Conservation (phyloP, 2,797 vertebrate genomes). For the Leucoraja ocellata region DNA sequence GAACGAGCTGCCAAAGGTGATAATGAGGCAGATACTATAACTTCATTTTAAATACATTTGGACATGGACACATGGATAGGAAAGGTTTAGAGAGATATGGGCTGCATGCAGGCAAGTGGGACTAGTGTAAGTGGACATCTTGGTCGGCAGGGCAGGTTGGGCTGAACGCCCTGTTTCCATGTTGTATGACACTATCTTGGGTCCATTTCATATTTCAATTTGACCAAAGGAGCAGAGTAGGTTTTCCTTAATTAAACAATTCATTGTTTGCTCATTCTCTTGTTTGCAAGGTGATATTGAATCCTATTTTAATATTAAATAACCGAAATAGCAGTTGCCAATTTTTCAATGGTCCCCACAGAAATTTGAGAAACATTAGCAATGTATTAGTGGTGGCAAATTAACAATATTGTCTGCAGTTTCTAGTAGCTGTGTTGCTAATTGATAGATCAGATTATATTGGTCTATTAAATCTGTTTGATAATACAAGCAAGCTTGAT, state of each 20-base stretch:
- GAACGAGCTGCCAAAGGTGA: no score
- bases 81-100: no score
- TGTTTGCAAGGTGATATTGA: not conserved
- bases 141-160: no score
- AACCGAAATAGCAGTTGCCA: not conserved
- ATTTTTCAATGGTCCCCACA: not conserved
- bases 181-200: not conserved
- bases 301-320: constrained; percentile 3
- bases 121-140: no score
- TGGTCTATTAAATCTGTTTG: not conserved
- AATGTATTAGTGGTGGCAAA: not conserved
- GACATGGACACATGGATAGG: no score
- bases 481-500: not conserved
- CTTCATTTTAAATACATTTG: no score
- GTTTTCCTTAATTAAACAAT: not conserved
- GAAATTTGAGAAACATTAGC: not conserved
- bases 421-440: not conserved
- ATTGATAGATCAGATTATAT: not conserved
- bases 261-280: not conserved
- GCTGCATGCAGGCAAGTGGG: no score
- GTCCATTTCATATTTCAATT: not conserved
- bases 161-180: no score
- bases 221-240: not conserved
- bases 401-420: not conserved
- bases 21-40: no score